A percentile compares a stretch with the other conserved stretches of the same genome.
phyloP scores from a whole-genome alignment of 2,113 vertebrate species.

The Cyprinodon variegatus region DNA sequence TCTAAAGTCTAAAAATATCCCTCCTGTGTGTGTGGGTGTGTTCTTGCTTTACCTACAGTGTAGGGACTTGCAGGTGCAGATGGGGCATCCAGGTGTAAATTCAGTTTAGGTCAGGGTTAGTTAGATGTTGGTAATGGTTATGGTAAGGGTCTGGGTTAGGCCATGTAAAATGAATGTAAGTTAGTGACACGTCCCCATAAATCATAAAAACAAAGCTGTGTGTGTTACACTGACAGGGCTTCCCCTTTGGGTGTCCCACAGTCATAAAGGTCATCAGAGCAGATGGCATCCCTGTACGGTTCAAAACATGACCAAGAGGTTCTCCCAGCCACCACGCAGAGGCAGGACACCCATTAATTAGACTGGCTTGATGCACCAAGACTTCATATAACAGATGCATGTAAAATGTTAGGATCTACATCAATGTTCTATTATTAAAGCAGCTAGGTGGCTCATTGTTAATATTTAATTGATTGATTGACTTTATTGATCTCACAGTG shows the following conservation, averaged over 20 bases:
- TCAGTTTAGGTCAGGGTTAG: too few relatives aligned
- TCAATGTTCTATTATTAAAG: not conserved
- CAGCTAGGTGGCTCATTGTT: not conserved
- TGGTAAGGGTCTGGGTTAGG: too few relatives aligned
- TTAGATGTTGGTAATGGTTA: too few relatives aligned
- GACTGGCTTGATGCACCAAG: not conserved
- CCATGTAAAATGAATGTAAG: too few relatives aligned
- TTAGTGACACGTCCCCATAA: too few relatives aligned
- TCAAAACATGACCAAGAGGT: conserved; percentile 35
- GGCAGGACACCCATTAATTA: not conserved
- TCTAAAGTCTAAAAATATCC: too few relatives aligned
- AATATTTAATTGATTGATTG: too few relatives aligned
- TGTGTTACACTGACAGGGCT: conserved; percentile 39
- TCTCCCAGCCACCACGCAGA: not conserved
- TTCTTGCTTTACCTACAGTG: too few relatives aligned
- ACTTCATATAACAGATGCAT: too few relatives aligned
- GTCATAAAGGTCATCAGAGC: conserved; percentile 60
- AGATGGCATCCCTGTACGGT: conserved; percentile 55
- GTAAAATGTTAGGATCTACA: not conserved
- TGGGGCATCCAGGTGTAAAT: too few relatives aligned
- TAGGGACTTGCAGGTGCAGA: too few relatives aligned
- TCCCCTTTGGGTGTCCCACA: conserved; percentile 45
- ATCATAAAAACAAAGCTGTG: not conserved
- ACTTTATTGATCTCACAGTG: too few relatives aligned
- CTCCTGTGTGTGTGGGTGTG: not conserved